phyloP scores from a whole-genome alignment of 2,888 invertebrate genomes.

The Drosophila nigricruria region DNA sequence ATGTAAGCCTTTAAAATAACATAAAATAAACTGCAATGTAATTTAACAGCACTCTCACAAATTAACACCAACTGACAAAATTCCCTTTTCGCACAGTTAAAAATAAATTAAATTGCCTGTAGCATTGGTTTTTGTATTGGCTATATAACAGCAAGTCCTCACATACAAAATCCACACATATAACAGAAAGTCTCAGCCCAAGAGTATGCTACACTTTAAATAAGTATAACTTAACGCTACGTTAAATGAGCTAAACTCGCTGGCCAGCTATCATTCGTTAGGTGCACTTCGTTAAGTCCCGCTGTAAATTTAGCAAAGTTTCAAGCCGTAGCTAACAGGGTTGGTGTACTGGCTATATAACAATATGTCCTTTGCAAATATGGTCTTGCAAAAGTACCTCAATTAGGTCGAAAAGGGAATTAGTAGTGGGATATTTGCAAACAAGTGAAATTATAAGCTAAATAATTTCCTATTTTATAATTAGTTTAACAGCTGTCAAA shows the following conservation, averaged over 20 bases:
- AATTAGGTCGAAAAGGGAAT: constrained; percentile 35
- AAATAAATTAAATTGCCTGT: not conserved
- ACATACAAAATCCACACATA: not conserved
- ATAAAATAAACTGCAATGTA: not conserved
- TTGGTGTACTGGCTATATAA: constrained; percentile 12
- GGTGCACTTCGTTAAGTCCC: not conserved
- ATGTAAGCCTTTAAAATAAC: not conserved
- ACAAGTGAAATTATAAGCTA: not conserved
- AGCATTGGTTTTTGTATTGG: not conserved
- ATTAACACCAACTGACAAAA: not conserved
- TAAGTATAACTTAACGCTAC: not conserved
- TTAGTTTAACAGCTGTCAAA: not conserved
- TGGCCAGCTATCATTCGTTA: not conserved
- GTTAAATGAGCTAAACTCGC: constrained; percentile 28
- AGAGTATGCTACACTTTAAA: constrained; percentile 1
- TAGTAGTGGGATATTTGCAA: not conserved
- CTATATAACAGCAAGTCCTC: not conserved
- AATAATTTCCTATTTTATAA: constrained; percentile 11
- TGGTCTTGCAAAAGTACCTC: not conserved
- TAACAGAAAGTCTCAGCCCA: not conserved
- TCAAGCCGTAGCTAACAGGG: constrained; percentile 2
- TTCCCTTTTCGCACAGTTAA: not conserved
- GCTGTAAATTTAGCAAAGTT: constrained; percentile 14
- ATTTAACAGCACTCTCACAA: not conserved
- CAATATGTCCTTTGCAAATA: not conserved